Evolutionary conservation across 2,888 invertebrate genomes (phyloP).

Genomic region (Barypeithes pellucidus): DNA sequence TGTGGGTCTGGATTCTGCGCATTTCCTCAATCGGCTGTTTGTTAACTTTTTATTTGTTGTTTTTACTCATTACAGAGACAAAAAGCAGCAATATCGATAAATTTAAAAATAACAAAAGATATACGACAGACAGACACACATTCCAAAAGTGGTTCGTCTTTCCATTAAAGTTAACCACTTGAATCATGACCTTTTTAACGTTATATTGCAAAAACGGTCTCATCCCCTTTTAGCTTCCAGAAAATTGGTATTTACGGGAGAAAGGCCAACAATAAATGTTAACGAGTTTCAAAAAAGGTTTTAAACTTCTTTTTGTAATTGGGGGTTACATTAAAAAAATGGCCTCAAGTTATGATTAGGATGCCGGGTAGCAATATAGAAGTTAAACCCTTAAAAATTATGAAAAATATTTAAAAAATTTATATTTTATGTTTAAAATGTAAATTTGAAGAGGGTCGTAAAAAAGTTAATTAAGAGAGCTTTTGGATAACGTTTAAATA

Average conservation of each 20-base stretch:
- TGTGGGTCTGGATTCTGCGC: too few species aligned
- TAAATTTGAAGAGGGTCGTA: slow-evolving; percentile 1
- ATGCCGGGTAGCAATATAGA: slow-evolving; percentile 1
- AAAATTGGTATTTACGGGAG: slow-evolving; percentile 6
- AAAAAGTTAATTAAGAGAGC: neutral
- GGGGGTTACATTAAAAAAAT: neutral
- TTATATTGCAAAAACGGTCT: slow-evolving; percentile 1
- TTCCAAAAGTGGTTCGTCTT: too few species aligned
- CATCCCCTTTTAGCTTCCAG: slow-evolving; percentile 3
- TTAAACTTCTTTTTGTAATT: slow-evolving; percentile 14
- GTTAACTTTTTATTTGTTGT: too few species aligned
- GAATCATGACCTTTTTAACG: neutral
- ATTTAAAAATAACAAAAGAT: too few species aligned
- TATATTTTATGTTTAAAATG: neutral
- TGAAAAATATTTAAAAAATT: slow-evolving; percentile 3
- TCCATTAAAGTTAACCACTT: too few species aligned
- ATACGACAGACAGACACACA: too few species aligned
- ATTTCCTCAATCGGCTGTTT: too few species aligned
- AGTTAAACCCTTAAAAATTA: neutral
- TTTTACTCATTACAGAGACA: too few species aligned
- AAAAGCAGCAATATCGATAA: too few species aligned
- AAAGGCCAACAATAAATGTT: slow-evolving; percentile 14
- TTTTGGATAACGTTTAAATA: neutral
- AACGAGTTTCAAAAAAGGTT: slow-evolving; percentile 10
- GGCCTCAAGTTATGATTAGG: neutral